Conservation (phyloP, 2,113 vertebrate genomes). For the Picathartes gymnocephalus region DNA sequence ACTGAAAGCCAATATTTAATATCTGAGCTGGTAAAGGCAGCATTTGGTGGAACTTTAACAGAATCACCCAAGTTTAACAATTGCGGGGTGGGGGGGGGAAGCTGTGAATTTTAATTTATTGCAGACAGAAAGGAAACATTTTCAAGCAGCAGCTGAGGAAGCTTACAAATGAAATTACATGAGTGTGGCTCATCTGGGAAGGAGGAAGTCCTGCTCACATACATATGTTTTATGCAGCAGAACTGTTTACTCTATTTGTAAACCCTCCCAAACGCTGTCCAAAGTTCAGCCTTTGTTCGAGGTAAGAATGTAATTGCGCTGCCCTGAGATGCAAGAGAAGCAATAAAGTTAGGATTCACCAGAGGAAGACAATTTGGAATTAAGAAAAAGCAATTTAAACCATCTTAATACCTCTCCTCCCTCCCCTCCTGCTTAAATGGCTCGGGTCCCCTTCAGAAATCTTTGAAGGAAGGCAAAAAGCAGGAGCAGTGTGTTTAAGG, state of each 20-base stretch:
- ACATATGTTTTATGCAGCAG: slow-evolving; percentile 7
- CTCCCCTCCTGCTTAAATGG: background rate
- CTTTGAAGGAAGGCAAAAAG: background rate
- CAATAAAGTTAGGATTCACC: slow-evolving; percentile 6
- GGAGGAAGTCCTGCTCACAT: slow-evolving; percentile 8
- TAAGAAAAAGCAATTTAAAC: slow-evolving; percentile 38
- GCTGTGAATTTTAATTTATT: background rate
- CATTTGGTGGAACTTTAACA: background rate
- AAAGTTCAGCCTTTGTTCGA: slow-evolving; percentile 41
- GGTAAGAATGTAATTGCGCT: slow-evolving; percentile 23
- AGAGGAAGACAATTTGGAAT: slow-evolving; percentile 32
- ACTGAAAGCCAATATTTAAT: slow-evolving; percentile 55
- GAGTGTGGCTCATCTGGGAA: slow-evolving; percentile 7
- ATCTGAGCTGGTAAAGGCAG: slow-evolving; percentile 13
- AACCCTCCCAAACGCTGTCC: slow-evolving; percentile 22
- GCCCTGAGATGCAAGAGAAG: background rate
- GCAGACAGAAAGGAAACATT: background rate
- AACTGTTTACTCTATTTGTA: slow-evolving; percentile 41
- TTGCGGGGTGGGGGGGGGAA: background rate
- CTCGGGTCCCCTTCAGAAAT: slow-evolving; percentile 7
- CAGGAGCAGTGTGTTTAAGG: slow-evolving; percentile 21
- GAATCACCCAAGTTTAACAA: slow-evolving; percentile 13
- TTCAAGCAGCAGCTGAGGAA: background rate
- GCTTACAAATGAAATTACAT: background rate
- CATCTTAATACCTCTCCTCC: background rate